A percentile compares a stretch with the other conserved stretches of the same genome.
These are phyloP conservation scores for Chelonoidis abingdonii DNA, from an alignment of 2,113 vertebrate species.

Conservation along the genomic window DNA sequence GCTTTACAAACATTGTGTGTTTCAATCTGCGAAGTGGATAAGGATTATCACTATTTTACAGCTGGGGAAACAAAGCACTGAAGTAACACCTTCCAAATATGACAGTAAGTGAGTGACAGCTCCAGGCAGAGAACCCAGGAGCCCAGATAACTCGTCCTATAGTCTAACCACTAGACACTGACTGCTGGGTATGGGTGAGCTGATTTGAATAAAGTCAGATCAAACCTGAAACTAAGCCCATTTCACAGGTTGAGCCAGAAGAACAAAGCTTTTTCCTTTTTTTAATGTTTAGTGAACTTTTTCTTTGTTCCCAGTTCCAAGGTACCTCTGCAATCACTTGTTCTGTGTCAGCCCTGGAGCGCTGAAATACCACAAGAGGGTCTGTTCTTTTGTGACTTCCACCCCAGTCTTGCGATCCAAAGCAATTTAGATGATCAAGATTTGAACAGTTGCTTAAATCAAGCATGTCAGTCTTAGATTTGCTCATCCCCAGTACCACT, in stretches of 20 bases:
- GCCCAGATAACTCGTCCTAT: accelerated
- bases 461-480: background rate
- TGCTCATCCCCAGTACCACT: background rate
- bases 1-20: background rate
- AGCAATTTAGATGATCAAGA: background rate
- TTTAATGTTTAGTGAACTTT: background rate
- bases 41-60: background rate
- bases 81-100: background rate
- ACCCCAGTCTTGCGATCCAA: background rate
- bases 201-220: background rate
- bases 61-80: background rate
- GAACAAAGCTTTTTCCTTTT: background rate
- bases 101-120: background rate
- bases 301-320: background rate
- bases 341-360: background rate
- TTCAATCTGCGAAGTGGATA: background rate
- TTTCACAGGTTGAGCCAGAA: background rate
- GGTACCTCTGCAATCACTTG: background rate
- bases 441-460: background rate
- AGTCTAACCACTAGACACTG: background rate
- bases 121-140: background rate
- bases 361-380: background rate
- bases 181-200: background rate
- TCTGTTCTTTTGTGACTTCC: conserved; percentile 1
- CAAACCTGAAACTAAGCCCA: background rate